These are phyloP conservation scores for Dicentrarchus labrax DNA, from an alignment of 2,113 vertebrate species.

Conservation along the genomic window DNA sequence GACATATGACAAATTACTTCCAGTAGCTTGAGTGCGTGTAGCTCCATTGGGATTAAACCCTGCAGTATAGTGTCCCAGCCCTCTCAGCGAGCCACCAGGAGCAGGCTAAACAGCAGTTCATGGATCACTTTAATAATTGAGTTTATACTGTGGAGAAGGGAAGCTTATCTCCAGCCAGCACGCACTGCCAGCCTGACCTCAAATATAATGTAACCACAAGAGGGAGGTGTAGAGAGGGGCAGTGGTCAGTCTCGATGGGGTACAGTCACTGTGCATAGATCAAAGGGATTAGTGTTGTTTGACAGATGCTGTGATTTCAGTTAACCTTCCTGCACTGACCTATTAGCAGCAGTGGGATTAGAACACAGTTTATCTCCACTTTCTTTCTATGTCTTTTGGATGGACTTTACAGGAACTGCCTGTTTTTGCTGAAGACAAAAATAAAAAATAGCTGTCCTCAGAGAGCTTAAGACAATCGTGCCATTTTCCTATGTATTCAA, in stretches of 20 bases:
- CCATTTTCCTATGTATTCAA: background rate
- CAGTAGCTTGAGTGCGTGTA: background rate
- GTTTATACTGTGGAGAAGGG: background rate
- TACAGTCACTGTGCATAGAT: background rate
- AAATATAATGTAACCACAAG: slow-evolving; percentile 50
- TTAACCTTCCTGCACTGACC: slow-evolving; percentile 1
- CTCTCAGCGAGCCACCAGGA: background rate
- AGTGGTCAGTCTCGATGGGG: slow-evolving; percentile 27
- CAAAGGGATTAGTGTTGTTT: slow-evolving; percentile 35
- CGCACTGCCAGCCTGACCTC: slow-evolving; percentile 23
- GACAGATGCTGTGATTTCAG: slow-evolving; percentile 35
- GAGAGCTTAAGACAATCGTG: too few relatives aligned
- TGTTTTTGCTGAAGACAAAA: background rate
- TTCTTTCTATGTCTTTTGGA: background rate
- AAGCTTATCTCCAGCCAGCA: slow-evolving; percentile 24
- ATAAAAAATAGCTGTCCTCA: background rate
- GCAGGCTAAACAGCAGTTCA: background rate
- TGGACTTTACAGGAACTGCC: background rate
- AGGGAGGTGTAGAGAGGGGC: slow-evolving; percentile 49
- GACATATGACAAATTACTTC: background rate
- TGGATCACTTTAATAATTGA: slow-evolving; percentile 14
- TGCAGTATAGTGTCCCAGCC: slow-evolving; percentile 12
- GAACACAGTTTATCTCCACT: background rate
- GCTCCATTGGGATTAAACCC: slow-evolving; percentile 2
- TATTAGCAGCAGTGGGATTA: slow-evolving; percentile 6